Evolutionary conservation across 2,888 invertebrate genomes (phyloP), one percentile per base, ranked within the genome.

Genomic region (Ophioninae sp.): DNA sequence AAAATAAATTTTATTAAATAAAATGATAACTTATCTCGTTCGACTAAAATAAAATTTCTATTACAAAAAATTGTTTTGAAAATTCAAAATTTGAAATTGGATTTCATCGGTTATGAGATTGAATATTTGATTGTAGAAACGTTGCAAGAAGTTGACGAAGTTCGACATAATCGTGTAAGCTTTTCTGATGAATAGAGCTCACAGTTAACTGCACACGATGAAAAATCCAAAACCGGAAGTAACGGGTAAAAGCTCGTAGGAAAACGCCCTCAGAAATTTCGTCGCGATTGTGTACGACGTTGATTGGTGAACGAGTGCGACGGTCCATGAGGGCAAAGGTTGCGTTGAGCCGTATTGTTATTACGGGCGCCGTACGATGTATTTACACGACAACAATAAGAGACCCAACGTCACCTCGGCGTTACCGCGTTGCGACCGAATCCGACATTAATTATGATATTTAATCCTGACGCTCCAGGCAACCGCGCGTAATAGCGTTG

Each of bases 401-500:
- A 37, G 58, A n/a, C 79, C 59, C 58, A 51, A 65, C 56, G 65
- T 81, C 75, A 67, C 61, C 75, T 75, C 41, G 41, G 41, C 71
- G 23, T 65, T 51, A 85, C 85, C 75, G 83, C 83, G 71, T 73
- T 85, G 85, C 81, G 81, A 78, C 82, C 87, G 80, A 79, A 87
- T 86, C 81, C 87, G 87, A 90, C 88, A 88, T 91, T 90, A 91
- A 91, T 91, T 91, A 90, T 90, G 89, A 91, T 90, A 91, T 90
- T 91, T 90, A 90, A 91, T 91, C 89, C 90, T 79, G 77, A 65
- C 85, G 82, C 85, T 77, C 83, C 86, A 64, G 67, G 59, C 44
- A 79, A 56, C 75, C 17, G 17, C 41, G 30, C 58, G 68, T 76
- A 76, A 74, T 79, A 84, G 84, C 86, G 84, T 79, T 74, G 76